These are phyloP conservation scores for Chelonus formosanus DNA, from an alignment of 2,888 invertebrate species.

Conservation along the genomic window DNA sequence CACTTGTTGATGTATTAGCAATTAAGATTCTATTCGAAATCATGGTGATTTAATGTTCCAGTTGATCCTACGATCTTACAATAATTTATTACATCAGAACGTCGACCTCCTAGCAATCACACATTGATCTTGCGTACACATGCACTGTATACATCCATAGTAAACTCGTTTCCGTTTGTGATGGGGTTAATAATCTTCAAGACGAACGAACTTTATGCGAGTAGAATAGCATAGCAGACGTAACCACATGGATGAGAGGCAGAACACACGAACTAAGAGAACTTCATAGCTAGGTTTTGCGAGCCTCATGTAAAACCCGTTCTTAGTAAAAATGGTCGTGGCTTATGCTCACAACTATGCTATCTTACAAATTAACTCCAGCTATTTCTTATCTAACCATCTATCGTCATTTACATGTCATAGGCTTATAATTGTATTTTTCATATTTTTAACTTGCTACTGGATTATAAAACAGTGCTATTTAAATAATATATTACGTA, in stretches of 20 bases:
- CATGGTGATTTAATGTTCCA: no score
- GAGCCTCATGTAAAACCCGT: slow-evolving; percentile 3
- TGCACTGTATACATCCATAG: slow-evolving; percentile 24
- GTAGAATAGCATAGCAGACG: no score
- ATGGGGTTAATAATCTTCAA: slow-evolving; percentile 27
- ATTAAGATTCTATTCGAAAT: no score
- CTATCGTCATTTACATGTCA: slow-evolving; percentile 10
- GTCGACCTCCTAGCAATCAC: no score
- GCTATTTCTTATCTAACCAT: not conserved
- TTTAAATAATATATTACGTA: no score
- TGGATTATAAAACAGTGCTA: no score
- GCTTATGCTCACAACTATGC: slow-evolving; percentile 1
- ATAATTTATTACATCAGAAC: no score
- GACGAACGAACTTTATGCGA: slow-evolving; percentile 4
- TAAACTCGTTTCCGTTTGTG: slow-evolving; percentile 34
- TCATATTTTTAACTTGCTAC: no score
- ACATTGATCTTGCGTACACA: no score
- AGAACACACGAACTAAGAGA: not conserved
- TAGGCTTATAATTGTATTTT: not conserved
- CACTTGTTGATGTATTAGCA: no score
- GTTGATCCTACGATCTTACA: no score
- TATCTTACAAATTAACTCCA: not conserved
- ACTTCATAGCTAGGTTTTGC: not conserved
- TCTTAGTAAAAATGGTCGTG: slow-evolving; percentile 2
- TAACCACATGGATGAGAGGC: not conserved